A percentile compares a stretch with the other conserved stretches of the same genome.
Conservation (phyloP, 1,140 invertebrate genomes). For the Amyelois transitella region DNA sequence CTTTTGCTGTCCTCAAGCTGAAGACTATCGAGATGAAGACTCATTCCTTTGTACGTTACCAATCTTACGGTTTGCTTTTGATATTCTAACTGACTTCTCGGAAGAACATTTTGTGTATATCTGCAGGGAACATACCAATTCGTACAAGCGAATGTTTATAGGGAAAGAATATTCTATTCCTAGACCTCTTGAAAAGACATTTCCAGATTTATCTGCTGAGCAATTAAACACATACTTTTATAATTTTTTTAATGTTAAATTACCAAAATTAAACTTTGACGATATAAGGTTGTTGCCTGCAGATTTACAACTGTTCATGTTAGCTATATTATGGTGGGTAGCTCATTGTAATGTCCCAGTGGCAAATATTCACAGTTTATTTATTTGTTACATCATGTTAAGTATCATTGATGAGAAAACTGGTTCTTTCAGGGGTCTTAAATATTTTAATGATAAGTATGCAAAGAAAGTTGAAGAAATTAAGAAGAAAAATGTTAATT, state of each 20-base stretch:
- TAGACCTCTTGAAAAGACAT: slow-evolving; percentile 38
- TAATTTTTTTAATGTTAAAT: slow-evolving; percentile 65
- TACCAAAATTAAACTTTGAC: slow-evolving; percentile 55
- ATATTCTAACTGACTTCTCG: slow-evolving; percentile 73
- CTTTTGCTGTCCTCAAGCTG: slow-evolving; percentile 83
- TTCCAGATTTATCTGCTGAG: slow-evolving; percentile 52
- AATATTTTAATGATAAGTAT: slow-evolving; percentile 60
- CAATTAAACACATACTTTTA: slow-evolving; percentile 50
- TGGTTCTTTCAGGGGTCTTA: slow-evolving; percentile 70
- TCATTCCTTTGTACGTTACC: slow-evolving; percentile 77
- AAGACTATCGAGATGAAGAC: slow-evolving; percentile 77
- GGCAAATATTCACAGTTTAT: slow-evolving; percentile 76
- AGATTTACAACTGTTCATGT: slow-evolving; percentile 78
- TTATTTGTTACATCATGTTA: slow-evolving; percentile 77
- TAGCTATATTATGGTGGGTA: slow-evolving; percentile 81
- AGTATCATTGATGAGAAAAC: slow-evolving; percentile 78
- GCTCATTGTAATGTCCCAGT: slow-evolving; percentile 70
- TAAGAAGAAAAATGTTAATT: slow-evolving; percentile 31
- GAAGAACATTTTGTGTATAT: slow-evolving; percentile 57
- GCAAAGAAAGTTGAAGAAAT: slow-evolving; percentile 51
- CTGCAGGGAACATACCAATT: slow-evolving; percentile 37
- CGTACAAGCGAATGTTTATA: slow-evolving; percentile 45
- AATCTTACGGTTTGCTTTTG: slow-evolving; percentile 80
- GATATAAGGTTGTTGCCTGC: slow-evolving; percentile 72
- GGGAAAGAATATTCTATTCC: slow-evolving; percentile 43